These are phyloP conservation scores for Callinectes sapidus DNA, from an alignment of 2,888 invertebrate species.

Conservation along the genomic window DNA sequence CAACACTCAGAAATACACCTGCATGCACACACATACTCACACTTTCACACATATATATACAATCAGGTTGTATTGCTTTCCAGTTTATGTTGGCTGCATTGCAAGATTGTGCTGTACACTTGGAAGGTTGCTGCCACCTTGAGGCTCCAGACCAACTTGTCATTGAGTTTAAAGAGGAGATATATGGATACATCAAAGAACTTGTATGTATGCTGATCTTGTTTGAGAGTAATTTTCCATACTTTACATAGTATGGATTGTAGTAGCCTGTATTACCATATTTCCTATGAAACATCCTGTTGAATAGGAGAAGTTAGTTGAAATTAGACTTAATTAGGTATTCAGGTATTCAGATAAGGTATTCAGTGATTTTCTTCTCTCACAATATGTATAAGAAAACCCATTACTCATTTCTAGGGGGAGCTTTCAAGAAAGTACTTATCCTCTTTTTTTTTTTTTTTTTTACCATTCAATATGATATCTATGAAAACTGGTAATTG, in stretches of 20 bases:
- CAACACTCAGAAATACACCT: background rate
- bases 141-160: conserved; percentile 42
- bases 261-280: background rate
- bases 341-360: too few relatives aligned
- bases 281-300: too few relatives aligned
- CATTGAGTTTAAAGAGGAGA: conserved; percentile 50
- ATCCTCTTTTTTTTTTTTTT: too few relatives aligned
- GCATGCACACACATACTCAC: too few relatives aligned
- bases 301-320: too few relatives aligned
- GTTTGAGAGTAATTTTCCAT: background rate
- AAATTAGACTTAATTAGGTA: too few relatives aligned
- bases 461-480: too few relatives aligned
- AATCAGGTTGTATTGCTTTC: background rate
- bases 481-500: too few relatives aligned
- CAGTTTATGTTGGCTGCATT: conserved; percentile 78
- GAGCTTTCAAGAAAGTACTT: too few relatives aligned
- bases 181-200: conserved; percentile 54
- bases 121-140: conserved; percentile 55
- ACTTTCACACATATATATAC: background rate
- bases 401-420: too few relatives aligned
- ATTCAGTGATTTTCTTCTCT: too few relatives aligned
- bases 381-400: too few relatives aligned
- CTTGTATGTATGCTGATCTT: conserved; percentile 41
- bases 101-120: conserved; percentile 41
- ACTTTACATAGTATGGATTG: background rate